Percentiles rank a stretch among this genome's conserved stretches.
Conservation (phyloP, 2,888 invertebrate species). For the Rotaria macrura region DNA sequence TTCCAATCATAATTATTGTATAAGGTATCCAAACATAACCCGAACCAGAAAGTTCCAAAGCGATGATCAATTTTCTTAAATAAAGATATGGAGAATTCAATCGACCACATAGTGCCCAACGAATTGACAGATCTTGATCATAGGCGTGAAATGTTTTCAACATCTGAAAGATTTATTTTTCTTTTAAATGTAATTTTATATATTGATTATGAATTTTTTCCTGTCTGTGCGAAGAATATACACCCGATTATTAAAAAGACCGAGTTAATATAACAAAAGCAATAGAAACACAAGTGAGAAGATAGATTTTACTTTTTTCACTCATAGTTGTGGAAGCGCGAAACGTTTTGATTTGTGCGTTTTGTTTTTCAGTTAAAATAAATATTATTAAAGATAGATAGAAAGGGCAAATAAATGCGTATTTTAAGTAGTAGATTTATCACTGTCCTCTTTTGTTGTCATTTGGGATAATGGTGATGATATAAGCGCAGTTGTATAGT, state of each 20-base stretch:
- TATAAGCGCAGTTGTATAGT: background rate
- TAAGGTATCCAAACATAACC: slow-evolving; percentile 16
- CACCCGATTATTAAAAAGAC: background rate
- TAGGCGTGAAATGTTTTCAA: background rate
- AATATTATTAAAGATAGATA: background rate
- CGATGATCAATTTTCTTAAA: background rate
- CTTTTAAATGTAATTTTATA: too few species aligned
- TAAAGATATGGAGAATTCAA: background rate
- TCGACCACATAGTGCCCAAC: background rate
- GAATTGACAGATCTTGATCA: background rate
- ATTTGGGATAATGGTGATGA: background rate
- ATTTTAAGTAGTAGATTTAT: background rate
- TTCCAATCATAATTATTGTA: background rate
- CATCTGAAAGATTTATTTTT: background rate
- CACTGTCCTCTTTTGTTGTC: background rate
- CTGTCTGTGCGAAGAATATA: background rate
- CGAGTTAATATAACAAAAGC: background rate
- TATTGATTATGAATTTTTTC: too few species aligned
- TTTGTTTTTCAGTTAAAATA: too few species aligned
- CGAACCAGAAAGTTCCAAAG: background rate
- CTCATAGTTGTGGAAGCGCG: background rate
- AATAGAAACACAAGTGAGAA: background rate
- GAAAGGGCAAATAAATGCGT: background rate
- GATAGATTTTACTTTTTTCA: background rate
- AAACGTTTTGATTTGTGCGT: too few species aligned